phyloP scores from a whole-genome alignment of 1,140 invertebrate species.

The Ostrea denselamellosa region DNA sequence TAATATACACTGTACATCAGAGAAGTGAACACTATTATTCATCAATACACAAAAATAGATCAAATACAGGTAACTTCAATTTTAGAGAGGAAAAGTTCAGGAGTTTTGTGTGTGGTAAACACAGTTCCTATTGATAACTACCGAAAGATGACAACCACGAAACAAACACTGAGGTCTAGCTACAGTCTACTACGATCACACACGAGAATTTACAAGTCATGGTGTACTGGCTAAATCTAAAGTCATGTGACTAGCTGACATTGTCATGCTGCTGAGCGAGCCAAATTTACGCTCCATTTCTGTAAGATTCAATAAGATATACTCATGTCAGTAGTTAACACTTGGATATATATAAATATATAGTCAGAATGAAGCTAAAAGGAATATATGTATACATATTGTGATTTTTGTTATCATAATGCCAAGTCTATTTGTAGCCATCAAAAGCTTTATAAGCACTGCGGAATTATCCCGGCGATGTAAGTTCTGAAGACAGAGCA shows the following conservation, averaged over 20 bases:
- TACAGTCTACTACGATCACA: conserved; percentile 23
- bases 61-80: background rate
- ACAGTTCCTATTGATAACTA: background rate
- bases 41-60: background rate
- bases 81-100: background rate
- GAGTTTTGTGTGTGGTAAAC: background rate
- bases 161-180: conserved; percentile 25
- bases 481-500: conserved; percentile 33
- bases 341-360: background rate
- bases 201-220: conserved; percentile 9
- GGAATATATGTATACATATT: background rate
- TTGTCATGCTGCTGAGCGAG: conserved; percentile 8
- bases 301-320: background rate
- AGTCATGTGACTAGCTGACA: background rate
- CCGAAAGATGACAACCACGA: background rate
- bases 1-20: background rate
- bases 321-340: conserved; percentile 26
- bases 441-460: conserved; percentile 29
- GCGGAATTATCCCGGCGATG: background rate
- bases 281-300: background rate
- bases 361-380: background rate
- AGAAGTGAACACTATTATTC: background rate
- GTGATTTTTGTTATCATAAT: background rate
- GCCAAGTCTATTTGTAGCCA: conserved; percentile 17
- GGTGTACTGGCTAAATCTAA: conserved; percentile 31